A percentile compares a stretch with the other conserved stretches of the same genome.
Evolutionary conservation across 2,113 vertebrate genomes (phyloP).

Genomic region (Sakesphorus luctuosus): DNA sequence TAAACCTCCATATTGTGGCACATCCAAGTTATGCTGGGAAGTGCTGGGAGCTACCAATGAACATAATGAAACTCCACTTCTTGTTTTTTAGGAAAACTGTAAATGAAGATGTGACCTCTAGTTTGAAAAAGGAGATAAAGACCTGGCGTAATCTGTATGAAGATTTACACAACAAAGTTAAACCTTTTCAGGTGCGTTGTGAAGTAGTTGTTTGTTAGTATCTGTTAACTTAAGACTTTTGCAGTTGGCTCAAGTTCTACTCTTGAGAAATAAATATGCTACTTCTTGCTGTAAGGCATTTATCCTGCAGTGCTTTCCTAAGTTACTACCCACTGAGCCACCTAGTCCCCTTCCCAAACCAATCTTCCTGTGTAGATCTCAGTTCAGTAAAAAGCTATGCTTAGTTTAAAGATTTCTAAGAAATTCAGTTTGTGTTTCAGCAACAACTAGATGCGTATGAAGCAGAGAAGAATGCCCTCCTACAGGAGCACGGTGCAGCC

Average conservation of each 20-base stretch:
- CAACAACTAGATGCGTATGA: slow-evolving; percentile 92
- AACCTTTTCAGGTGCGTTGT: slow-evolving; percentile 90
- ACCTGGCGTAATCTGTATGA: slow-evolving; percentile 88
- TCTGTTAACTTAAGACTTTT: background rate
- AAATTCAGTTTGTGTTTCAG: slow-evolving; percentile 61
- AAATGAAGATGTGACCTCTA: slow-evolving; percentile 62
- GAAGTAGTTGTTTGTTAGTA: background rate
- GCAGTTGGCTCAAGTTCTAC: background rate
- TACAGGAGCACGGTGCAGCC: slow-evolving; percentile 87
- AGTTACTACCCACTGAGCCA: background rate
- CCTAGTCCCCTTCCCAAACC: background rate
- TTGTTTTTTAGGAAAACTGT: slow-evolving; percentile 53
- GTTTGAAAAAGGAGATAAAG: slow-evolving; percentile 64
- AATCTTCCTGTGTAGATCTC: background rate
- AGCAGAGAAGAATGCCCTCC: slow-evolving; percentile 83
- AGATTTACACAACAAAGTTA: slow-evolving; percentile 87
- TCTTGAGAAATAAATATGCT: background rate
- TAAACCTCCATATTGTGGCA: background rate
- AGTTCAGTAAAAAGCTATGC: background rate
- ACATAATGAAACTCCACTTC: background rate
- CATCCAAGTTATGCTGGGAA: background rate
- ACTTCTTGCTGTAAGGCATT: background rate
- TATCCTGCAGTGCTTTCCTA: background rate
- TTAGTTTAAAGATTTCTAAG: background rate
- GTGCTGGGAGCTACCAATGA: background rate